A percentile compares a stretch with the other conserved stretches of the same genome.
These are phyloP conservation scores for Caenorhabditis doughertyi DNA, from an alignment of 2,888 invertebrate species.

Conservation along the genomic window DNA sequence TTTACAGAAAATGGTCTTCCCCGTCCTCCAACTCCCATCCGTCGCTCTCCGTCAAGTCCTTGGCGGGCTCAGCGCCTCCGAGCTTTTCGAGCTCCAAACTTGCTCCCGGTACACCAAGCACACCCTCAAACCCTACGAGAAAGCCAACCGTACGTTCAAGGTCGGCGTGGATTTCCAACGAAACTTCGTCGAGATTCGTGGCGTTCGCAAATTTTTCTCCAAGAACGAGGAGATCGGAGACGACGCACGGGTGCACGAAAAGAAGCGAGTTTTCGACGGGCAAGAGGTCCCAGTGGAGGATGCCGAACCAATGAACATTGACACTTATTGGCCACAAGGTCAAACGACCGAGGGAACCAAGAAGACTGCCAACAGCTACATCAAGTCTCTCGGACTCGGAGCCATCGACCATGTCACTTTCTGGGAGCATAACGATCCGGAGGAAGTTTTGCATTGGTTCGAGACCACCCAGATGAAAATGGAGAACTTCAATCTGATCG, in stretches of 20 bases:
- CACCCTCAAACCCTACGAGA: not conserved
- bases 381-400: not conserved
- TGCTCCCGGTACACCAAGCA: not conserved
- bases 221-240: not conserved
- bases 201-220: not conserved
- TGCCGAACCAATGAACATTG: not conserved
- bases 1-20: not conserved
- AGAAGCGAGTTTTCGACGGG: not conserved
- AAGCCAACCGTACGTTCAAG: not conserved
- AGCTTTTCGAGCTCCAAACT: not conserved
- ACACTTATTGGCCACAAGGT: not conserved
- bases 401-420: not conserved
- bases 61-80: not conserved
- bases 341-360: not conserved
- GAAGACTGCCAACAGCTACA: not conserved
- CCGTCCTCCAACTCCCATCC: not conserved
- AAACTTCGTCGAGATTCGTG: not conserved
- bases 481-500: conserved; percentile 5
- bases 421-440: not conserved
- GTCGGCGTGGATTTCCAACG: not conserved
- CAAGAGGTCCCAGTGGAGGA: not conserved
- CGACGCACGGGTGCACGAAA: not conserved
- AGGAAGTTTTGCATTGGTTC: not conserved
- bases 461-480: not conserved
- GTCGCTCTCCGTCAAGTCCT: not conserved